Base-by-base conservation (phyloP, 2,797 vertebrate species). In the Lacerta bilineata region DNA sequence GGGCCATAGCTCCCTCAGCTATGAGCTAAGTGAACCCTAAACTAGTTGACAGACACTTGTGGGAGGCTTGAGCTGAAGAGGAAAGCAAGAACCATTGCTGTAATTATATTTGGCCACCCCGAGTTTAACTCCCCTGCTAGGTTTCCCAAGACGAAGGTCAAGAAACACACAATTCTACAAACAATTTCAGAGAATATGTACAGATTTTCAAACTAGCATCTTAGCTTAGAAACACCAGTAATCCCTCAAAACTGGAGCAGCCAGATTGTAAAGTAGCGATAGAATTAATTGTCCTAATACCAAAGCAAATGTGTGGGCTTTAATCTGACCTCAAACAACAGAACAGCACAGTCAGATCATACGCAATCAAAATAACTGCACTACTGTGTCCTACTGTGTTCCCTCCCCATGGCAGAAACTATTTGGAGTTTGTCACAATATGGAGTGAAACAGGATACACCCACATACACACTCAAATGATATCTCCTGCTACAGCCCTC, bases 211-310 rank as follows among this genome's bases (percentile, higher is more conserved):
- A 59, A 59, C 69, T 13, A 88, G 8, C 2, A 0, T 61, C 50
- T 90, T 36, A 0, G 41, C 43, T 71, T 27, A 23, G 50, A 59
- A 84, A 84, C 50, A 55, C 29, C 75, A 86, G 18, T 86, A 86
- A 86, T 86, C 84, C 61, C 61, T 86, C 84, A 43, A 66, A 61
- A 77, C 66, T 85, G 74, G 55, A 85, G 84, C 74, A 77, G 9
- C 74, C 20, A 13, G 5, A 6, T 82, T 15, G 27, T 83, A 0
- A 29, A 76, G 83, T 36, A 85, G 20, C 18, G 72, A n/a, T 13
- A 81, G 76, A 72, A 88, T 10, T 36, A 36, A 29, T 80, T 85
- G 11, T 87, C 20, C 10, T 80, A 55, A 27, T 78, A 1, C 7
- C n/a, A 11, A 10, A 66, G 55, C 23, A 84, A 43, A n/a, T 27